phyloP scores from a whole-genome alignment of 2,797 vertebrate species.

The Fundulus diaphanus region DNA sequence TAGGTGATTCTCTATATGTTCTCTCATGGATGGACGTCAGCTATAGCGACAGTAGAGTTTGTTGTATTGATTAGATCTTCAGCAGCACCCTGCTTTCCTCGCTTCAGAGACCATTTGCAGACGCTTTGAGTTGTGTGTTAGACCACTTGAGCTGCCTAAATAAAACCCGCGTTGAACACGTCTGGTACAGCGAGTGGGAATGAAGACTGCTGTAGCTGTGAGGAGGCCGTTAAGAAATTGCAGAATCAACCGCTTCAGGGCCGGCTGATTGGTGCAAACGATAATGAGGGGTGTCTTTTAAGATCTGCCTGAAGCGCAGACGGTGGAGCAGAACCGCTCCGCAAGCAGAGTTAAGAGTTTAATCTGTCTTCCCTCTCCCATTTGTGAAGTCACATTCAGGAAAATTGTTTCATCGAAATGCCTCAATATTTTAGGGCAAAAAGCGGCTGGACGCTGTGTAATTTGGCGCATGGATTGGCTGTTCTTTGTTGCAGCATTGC shows the following conservation, averaged over 20 bases:
- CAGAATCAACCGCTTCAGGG: background rate
- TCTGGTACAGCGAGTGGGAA: background rate
- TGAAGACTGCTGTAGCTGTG: background rate
- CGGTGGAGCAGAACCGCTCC: background rate
- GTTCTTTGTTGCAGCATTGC: background rate
- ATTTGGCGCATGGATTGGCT: background rate
- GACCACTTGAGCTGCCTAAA: background rate
- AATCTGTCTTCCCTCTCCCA: background rate
- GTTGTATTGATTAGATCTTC: background rate
- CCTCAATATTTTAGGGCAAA: background rate
- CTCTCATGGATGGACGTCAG: background rate
- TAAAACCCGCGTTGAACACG: background rate
- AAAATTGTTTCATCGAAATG: conserved; percentile 4
- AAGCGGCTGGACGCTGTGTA: background rate
- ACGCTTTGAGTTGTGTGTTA: background rate
- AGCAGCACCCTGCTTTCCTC: background rate
- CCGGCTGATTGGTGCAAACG: background rate
- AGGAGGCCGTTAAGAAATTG: background rate
- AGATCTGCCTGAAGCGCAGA: background rate
- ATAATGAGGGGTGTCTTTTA: conserved; percentile 7
- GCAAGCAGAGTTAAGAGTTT: conserved; percentile 10
- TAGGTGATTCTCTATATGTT: background rate
- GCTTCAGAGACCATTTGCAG: background rate
- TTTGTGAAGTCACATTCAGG: background rate
- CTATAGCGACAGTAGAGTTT: background rate